These are phyloP conservation scores for Hypolimnas misippus DNA, from an alignment of 2,888 invertebrate genomes.

Conservation along the genomic window DNA sequence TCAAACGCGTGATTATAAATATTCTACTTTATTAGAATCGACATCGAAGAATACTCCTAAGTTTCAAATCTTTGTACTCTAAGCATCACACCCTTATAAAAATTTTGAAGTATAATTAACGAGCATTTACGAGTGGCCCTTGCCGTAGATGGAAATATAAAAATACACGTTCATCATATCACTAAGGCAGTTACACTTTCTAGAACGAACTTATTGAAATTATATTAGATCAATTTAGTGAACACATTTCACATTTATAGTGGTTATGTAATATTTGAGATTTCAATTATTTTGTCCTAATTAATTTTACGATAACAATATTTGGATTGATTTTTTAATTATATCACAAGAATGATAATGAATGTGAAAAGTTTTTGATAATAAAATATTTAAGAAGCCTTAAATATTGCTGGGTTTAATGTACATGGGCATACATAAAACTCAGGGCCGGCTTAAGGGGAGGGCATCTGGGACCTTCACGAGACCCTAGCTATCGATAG, in stretches of 20 bases:
- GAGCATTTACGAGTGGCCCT: neutral
- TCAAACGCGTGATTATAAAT: neutral
- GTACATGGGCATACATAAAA: no score
- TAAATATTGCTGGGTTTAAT: no score
- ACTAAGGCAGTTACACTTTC: neutral
- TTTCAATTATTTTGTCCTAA: neutral
- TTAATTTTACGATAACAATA: no score
- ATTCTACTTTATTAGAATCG: neutral
- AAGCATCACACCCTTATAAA: constrained; percentile 6
- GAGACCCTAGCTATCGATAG: no score
- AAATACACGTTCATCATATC: constrained; percentile 2
- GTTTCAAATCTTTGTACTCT: constrained; percentile 4
- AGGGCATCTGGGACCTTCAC: no score
- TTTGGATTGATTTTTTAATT: no score
- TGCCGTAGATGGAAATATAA: neutral
- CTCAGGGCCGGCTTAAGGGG: no score
- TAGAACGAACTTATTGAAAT: neutral
- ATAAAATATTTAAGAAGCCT: no score
- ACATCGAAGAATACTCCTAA: neutral
- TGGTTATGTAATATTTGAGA: neutral
- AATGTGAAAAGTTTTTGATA: no score
- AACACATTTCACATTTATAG: neutral
- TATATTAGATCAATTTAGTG: neutral
- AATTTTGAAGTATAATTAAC: neutral
- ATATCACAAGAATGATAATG: no score